These are phyloP conservation scores for Polietes domitor DNA, from an alignment of 2,888 invertebrate genomes.

Conservation along the genomic window DNA sequence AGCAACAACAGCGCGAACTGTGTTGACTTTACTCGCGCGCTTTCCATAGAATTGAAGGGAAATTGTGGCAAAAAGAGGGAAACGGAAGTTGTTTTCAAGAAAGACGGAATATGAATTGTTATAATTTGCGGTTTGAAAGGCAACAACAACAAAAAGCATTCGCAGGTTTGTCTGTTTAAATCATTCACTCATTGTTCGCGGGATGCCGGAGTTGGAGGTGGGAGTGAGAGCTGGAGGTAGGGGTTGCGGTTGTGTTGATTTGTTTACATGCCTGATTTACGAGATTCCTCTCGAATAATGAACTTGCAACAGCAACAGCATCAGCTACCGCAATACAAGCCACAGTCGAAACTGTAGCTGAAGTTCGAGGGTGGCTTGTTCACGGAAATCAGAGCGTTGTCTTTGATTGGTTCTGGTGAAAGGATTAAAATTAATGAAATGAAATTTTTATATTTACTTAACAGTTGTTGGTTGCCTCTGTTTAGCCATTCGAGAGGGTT, in stretches of 20 bases:
- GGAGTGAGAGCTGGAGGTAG: background rate
- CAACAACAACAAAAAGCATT: slow-evolving; percentile 12
- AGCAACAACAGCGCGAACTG: slow-evolving; percentile 51
- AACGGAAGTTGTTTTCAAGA: slow-evolving; percentile 41
- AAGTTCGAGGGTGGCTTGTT: background rate
- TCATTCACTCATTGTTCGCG: slow-evolving; percentile 17
- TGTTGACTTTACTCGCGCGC: slow-evolving; percentile 56
- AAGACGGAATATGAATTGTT: slow-evolving; percentile 38
- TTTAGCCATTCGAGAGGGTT: background rate
- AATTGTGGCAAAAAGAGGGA: slow-evolving; percentile 22
- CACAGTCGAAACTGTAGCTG: too few species aligned
- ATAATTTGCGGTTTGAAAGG: slow-evolving; percentile 32
- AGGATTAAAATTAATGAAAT: slow-evolving; percentile 67
- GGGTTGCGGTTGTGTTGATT: slow-evolving; percentile 33
- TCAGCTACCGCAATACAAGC: too few species aligned
- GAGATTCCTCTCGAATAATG: slow-evolving; percentile 55
- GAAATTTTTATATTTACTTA: slow-evolving; percentile 64
- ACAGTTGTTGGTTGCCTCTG: slow-evolving; percentile 34
- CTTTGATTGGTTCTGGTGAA: slow-evolving; percentile 63
- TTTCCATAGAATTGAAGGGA: slow-evolving; percentile 43
- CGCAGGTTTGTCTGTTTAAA: slow-evolving; percentile 18
- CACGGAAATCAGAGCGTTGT: slow-evolving; percentile 40
- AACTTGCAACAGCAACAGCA: slow-evolving; percentile 52
- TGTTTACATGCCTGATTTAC: slow-evolving; percentile 61
- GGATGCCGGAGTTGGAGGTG: background rate